phyloP scores from a whole-genome alignment of 2,888 invertebrate genomes.

The Chirona hameri region DNA sequence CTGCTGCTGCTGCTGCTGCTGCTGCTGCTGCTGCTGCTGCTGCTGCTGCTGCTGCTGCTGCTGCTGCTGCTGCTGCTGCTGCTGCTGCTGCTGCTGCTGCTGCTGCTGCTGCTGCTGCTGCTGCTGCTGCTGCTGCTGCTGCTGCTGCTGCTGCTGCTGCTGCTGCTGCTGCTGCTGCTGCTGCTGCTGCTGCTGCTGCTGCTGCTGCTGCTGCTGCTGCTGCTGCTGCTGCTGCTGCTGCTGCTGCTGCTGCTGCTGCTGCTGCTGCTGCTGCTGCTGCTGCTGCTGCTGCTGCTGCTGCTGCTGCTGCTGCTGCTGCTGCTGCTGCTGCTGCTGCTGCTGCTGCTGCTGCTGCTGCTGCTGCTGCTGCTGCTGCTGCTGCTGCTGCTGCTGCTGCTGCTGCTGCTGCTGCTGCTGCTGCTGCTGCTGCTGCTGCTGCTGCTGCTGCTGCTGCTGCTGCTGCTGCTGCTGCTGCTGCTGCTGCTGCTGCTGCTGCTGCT shows the following conservation, averaged over 20 bases:
- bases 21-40: too few relatives aligned
- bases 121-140: constrained; percentile 3
- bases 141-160: constrained; percentile 12
- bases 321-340: constrained; percentile 9
- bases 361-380: neutral
- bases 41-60: too few relatives aligned
- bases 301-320: neutral
- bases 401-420: neutral
- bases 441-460: constrained; percentile 23
- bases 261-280: neutral
- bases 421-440: too few relatives aligned
- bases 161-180: neutral
- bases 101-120: too few relatives aligned
- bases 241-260: constrained; percentile 4
- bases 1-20: too few relatives aligned
- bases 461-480: constrained; percentile 7
- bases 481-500: too few relatives aligned
- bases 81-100: too few relatives aligned
- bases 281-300: constrained; percentile 1
- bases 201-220: too few relatives aligned
- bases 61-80: too few relatives aligned
- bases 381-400: constrained; percentile 12
- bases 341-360: neutral
- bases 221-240: too few relatives aligned
- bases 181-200: constrained; percentile 22